Conservation (phyloP, 2,888 invertebrate genomes). For the Cheilosia impressa region DNA sequence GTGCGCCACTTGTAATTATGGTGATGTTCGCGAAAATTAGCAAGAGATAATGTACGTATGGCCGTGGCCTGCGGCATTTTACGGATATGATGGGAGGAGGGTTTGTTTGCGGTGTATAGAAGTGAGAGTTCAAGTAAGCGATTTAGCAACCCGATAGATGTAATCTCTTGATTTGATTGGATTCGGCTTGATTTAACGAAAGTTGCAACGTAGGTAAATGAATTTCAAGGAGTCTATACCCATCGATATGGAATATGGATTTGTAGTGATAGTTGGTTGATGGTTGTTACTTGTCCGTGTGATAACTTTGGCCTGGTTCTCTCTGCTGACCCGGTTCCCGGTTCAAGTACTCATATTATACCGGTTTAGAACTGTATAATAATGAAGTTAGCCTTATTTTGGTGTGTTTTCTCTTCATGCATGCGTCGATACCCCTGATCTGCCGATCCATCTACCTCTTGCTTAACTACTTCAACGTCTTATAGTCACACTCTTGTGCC, state of each 20-base stretch:
- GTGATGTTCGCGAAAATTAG: constrained; percentile 55
- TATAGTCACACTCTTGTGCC: no score
- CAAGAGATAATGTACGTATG: constrained; percentile 17
- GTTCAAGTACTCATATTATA: no score
- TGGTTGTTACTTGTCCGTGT: no score
- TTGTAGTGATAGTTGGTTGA: no score
- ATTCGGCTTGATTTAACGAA: not conserved
- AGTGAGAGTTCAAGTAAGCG: not conserved
- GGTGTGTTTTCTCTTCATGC: no score
- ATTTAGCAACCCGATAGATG: not conserved
- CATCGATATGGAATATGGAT: not conserved
- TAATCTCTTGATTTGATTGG: not conserved
- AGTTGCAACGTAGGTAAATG: not conserved
- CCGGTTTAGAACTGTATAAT: no score
- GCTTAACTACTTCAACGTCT: no score
- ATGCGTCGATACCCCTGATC: no score
- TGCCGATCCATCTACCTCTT: no score
- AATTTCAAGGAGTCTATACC: not conserved
- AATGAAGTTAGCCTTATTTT: no score
- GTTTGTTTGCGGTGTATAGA: constrained; percentile 6
- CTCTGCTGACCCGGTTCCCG: no score
- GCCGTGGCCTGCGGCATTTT: constrained; percentile 36
- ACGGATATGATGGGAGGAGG: constrained; percentile 22
- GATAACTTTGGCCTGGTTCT: no score
- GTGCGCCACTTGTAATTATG: constrained; percentile 38